Base-by-base conservation (phyloP, 2,113 vertebrate species). In the Gymnarchus niloticus region DNA sequence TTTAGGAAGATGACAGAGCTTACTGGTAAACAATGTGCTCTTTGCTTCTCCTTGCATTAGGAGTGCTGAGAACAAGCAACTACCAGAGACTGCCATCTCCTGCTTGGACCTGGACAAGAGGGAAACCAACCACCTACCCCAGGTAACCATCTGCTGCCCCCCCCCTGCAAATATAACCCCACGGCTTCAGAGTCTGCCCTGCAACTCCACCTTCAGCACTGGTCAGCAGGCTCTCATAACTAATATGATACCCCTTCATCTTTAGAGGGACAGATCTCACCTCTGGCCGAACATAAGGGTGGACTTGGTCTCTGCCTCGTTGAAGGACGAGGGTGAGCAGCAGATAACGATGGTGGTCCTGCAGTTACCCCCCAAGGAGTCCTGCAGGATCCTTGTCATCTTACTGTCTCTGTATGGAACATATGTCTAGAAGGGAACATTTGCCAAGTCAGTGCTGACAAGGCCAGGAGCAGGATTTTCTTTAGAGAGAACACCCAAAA, bases 301-400 rank as follows among this genome's bases (percentile, higher is more conserved):
- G 91, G 97, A 96, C 92, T 99, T 99, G 86, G 96, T 97, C 95
- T 99, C 97, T 5, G 95, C 91, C 86, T 99, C 98, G 8, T 99
- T 99, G 86, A 95, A 99, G 41, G 97, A 97, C 41, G 98, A 99
- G 1, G 98, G 98, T 83, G 98, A 99, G 89, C 96, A 97, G 92
- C 98, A 99, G 93, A 99, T 99, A 77, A 99, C 96, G 81, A 99
- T 98, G 86, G 98, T 99, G 87, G 97, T 99, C 93, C 98, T 96
- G 91, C 98, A 99, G 90, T 99, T 99, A 25, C 97, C 97, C 8
- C 97, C 97, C 89, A 99, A 89, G 0, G 98, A 99, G 91, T 99
- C 98, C 93, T 99, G 97, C 90, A 99, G 96, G 89, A 99, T 99
- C 93, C 98, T 96, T 44, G 98, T 99, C 98, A 99, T 99, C 94